phyloP scores from a whole-genome alignment of 2,113 vertebrate species.

The Octodon degus region DNA sequence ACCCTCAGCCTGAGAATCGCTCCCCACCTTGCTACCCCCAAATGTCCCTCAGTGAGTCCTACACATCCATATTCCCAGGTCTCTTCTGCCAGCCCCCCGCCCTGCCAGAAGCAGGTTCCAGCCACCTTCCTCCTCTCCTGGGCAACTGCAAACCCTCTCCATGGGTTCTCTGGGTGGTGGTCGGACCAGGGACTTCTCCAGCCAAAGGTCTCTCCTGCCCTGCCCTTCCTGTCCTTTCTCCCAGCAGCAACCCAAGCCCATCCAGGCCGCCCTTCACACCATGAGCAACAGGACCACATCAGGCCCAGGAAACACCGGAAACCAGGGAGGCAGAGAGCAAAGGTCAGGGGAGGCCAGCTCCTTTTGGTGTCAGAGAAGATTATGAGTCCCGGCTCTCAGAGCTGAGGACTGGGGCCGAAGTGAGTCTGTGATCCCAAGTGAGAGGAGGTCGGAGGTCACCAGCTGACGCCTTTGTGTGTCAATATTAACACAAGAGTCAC shows the following conservation, averaged over 20 bases:
- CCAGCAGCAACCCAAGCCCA: neutral
- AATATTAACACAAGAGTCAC: slow-evolving; percentile 65
- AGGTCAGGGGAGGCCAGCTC: slow-evolving; percentile 56
- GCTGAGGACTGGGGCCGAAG: slow-evolving; percentile 29
- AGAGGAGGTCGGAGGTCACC: slow-evolving; percentile 70
- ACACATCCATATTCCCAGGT: rapidly evolving
- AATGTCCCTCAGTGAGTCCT: neutral
- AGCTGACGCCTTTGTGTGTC: slow-evolving; percentile 78
- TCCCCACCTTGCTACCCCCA: neutral
- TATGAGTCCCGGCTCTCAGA: neutral
- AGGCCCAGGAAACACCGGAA: neutral
- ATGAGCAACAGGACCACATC: too few species aligned
- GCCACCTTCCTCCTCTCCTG: neutral
- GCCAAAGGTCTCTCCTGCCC: neutral
- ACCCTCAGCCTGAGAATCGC: neutral
- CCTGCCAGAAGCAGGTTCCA: rapidly evolving
- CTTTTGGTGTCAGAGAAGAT: slow-evolving; percentile 71
- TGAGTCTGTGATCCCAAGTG: slow-evolving; percentile 70
- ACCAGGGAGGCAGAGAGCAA: neutral
- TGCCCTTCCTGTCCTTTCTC: neutral
- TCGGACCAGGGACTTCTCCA: neutral
- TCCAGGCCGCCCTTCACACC: neutral
- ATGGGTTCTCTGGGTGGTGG: neutral
- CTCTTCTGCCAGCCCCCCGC: neutral
- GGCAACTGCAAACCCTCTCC: rapidly evolving